Base-by-base conservation (phyloP, 2,888 invertebrate species). In the Dryomyza anilis region DNA sequence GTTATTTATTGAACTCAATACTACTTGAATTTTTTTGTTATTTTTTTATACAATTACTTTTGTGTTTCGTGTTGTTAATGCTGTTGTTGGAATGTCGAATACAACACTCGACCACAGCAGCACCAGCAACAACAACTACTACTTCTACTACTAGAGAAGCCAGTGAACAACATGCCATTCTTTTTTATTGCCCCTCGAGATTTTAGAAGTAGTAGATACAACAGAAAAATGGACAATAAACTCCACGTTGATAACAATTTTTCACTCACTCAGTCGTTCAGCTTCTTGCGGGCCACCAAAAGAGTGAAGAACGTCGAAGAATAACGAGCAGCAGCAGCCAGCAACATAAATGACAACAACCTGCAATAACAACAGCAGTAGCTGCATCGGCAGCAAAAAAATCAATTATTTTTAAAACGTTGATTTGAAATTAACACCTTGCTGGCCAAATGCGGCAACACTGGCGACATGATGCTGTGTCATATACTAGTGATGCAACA, bases 391-490 rank as follows among this genome's bases (percentile, higher is more conserved):
- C n/a, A 27, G 12, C 16, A 21, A 52, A 61, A 66, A 73, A 67
- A 69, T 68, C 68, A 72, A 72, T 71, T 71, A 71, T 69, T 68
- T 68, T 64, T 65, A 64, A 67, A 69, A 67, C 65, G 64, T 64
- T 67, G 65, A 72, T 71, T 68, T 70, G 68, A 72, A 72, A 73
- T 73, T 72, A 71, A 70, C 73, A 72, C 73, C 71, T 71, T 71
- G 65, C 66, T 68, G 69, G 68, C 68, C 69, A 68, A 69, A 70
- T 70, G 67, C 69, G n/a, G 30, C 45, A 50, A 50, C 52, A 39
- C 27, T 29, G 14, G 21, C 30, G n/a, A 45, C 25, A 46, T n/a
- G n/a, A n/a, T n/a, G n/a, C n/a, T n/a, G n/a, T n/a, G n/a, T n/a
- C n/a, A n/a, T n/a, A n/a, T n/a, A n/a, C n/a, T n/a, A n/a, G n/a